Conservation (phyloP, 2,888 invertebrate genomes). For the Sinohyriopsis cumingii region DNA sequence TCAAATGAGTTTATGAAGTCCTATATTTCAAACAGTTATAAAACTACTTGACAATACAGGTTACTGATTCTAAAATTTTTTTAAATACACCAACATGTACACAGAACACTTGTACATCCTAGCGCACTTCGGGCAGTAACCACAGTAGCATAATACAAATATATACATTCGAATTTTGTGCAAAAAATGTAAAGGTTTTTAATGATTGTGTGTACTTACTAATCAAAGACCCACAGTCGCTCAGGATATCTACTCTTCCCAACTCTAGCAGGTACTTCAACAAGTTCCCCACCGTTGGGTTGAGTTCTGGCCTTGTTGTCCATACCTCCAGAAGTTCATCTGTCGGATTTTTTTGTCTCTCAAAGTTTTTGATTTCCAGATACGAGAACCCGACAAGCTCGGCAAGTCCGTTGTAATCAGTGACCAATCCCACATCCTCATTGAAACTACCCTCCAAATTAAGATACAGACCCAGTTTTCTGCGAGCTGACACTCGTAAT, state of each 20-base stretch:
- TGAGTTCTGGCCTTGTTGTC: slow-evolving; percentile 35
- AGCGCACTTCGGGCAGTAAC: too few species aligned
- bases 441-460: slow-evolving; percentile 40
- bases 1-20: too few species aligned
- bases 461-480: slow-evolving; percentile 42
- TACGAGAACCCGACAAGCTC: slow-evolving; percentile 51
- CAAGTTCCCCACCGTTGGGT: slow-evolving; percentile 50
- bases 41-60: too few species aligned
- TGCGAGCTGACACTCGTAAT: slow-evolving; percentile 38
- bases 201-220: slow-evolving; percentile 30
- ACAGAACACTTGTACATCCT: too few species aligned
- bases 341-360: slow-evolving; percentile 46
- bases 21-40: too few species aligned
- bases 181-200: too few species aligned
- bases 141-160: too few species aligned
- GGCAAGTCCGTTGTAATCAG: slow-evolving; percentile 55
- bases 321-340: slow-evolving; percentile 48
- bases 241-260: slow-evolving; percentile 52
- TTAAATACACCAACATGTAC: too few species aligned
- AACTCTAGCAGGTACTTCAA: slow-evolving; percentile 43
- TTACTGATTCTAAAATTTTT: too few species aligned
- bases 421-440: slow-evolving; percentile 40
- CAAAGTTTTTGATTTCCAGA: slow-evolving; percentile 53
- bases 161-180: too few species aligned
- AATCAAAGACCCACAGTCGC: slow-evolving; percentile 42